Conservation (phyloP, 2,888 invertebrate genomes). For the Rhogogaster chlorosoma region DNA sequence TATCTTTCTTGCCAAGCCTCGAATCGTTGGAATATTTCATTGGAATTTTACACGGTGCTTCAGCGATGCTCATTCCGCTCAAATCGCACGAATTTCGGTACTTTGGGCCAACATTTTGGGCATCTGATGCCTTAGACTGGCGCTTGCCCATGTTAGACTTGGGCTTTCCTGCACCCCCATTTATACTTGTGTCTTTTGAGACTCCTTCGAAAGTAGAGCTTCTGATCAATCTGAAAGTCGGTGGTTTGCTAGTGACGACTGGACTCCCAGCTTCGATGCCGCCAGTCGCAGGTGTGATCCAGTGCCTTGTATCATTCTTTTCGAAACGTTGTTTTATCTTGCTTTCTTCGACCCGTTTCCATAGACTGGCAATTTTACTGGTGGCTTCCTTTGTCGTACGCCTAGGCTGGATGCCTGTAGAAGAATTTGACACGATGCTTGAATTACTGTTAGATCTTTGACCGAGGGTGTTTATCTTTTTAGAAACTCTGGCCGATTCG, state of each 20-base stretch:
- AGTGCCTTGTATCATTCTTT: conserved; percentile 82
- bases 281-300: conserved; percentile 78
- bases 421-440: conserved; percentile 79
- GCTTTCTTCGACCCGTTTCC: conserved; percentile 88
- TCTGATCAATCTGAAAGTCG: conserved; percentile 77
- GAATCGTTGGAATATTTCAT: conserved; percentile 65
- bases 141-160: conserved; percentile 49
- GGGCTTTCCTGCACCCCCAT: conserved; percentile 52
- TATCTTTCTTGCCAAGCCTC: conserved; percentile 55
- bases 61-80: conserved; percentile 66
- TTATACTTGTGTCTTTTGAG: conserved; percentile 61
- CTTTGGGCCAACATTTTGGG: conserved; percentile 53
- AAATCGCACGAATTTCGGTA: conserved; percentile 73
- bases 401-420: conserved; percentile 66
- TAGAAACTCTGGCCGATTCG: conserved; percentile 59
- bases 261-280: conserved; percentile 54
- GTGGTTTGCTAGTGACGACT: conserved; percentile 58
- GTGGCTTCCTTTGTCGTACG: conserved; percentile 82
- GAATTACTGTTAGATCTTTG: conserved; percentile 82
- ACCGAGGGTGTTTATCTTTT: conserved; percentile 58
- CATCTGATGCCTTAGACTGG: conserved; percentile 19
- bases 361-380: conserved; percentile 89
- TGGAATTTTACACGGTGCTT: conserved; percentile 69
- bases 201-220: conserved; percentile 85
- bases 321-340: conserved; percentile 80